These are phyloP conservation scores for Holotrichia oblita DNA, from an alignment of 1,140 invertebrate genomes.

Conservation along the genomic window DNA sequence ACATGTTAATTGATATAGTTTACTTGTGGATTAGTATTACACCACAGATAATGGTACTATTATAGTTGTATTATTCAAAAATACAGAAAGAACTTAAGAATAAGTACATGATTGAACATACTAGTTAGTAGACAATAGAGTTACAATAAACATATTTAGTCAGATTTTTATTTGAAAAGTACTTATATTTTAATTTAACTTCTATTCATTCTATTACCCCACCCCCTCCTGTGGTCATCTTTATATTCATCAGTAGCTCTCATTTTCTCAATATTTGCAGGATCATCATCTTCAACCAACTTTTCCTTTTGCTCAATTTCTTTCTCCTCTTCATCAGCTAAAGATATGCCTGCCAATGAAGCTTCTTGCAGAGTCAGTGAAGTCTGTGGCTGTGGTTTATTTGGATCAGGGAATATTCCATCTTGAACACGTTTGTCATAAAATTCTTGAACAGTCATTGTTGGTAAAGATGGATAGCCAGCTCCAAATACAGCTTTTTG, in stretches of 20 bases:
- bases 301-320: constrained; percentile 65
- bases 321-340: constrained; percentile 64
- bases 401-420: constrained; percentile 66
- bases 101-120: too few species aligned
- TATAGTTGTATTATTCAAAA: too few species aligned
- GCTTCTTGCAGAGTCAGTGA: constrained; percentile 57
- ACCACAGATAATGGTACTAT: too few species aligned
- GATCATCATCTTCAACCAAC: constrained; percentile 76
- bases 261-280: constrained; percentile 71
- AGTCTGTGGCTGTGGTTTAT: constrained; percentile 49
- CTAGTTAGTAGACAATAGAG: too few species aligned
- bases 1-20: too few species aligned
- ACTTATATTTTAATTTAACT: constrained; percentile 68
- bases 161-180: not conserved
- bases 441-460: constrained; percentile 94
- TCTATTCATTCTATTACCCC: constrained; percentile 87
- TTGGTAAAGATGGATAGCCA: constrained; percentile 93
- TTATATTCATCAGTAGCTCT: constrained; percentile 91
- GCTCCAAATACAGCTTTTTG: constrained; percentile 95
- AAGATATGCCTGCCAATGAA: constrained; percentile 57
- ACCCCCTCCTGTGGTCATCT: constrained; percentile 87
- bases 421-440: constrained; percentile 91
- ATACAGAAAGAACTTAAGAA: too few species aligned
- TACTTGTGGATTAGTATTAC: too few species aligned
- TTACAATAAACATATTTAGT: not conserved